Evolutionary conservation across 2,797 vertebrate genomes (phyloP), one percentile per base, ranked within the genome.

Genomic region (Myripristis jacobus): DNA sequence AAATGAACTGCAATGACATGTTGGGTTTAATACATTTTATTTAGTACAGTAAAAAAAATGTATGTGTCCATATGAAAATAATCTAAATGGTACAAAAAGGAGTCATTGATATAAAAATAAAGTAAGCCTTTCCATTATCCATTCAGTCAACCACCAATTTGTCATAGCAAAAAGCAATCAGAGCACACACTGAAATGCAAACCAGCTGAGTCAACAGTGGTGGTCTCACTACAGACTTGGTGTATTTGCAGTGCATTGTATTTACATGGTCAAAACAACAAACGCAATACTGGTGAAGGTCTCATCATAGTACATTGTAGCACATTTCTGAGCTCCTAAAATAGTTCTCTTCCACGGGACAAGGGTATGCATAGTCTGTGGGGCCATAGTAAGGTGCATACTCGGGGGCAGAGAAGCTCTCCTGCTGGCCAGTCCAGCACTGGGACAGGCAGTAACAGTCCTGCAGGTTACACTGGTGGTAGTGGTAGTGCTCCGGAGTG

Each of bases 281-380:
- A 29, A 53, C n/a, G 34, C 25, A 75, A 74, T 16, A 66, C 67
- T 66, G 76, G 27, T 21, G 29, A 24, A 2, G 29, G 31, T 60
- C 79, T 44, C 62, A 78, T 93, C 95, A 98, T 91, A 96, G 92
- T 1, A 79, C 62, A 24, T 90, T 89, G 79, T 96, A 97, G 87
- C 95, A 97, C 83, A 95, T 89, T 46, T 98, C 96, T 5, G 94
- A 93, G 69, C 66, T 94, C 77, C 83, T 94, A 43, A 91, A 96
- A 81, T 93, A 94, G 77, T 90, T 92, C 0, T 95, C 94, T 0
- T 95, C 69, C 11, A 78, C 68, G 0, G 89, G 56, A 0, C 91
- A 81, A 0, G 93, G 41, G 27, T 93, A 95, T 10, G 68, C 4
- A 84, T 87, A 96, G 93, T 97, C 96, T 63, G 89, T 77, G 63